Conservation (phyloP, 2,113 vertebrate species). For the Peromyscus maniculatus region DNA sequence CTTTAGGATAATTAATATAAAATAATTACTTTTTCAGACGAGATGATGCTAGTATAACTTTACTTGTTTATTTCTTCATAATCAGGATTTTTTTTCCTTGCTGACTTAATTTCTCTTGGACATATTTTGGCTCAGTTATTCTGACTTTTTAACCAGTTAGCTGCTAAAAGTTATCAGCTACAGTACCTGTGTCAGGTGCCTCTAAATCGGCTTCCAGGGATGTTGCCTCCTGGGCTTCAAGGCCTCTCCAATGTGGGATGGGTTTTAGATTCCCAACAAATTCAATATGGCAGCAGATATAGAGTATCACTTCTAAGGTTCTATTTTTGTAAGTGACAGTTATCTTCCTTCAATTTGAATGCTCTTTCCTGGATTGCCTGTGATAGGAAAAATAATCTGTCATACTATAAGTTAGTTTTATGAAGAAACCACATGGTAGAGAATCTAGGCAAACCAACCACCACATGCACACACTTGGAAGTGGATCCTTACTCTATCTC, state of each 20-base stretch:
- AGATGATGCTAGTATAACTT: not conserved
- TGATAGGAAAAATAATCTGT: not conserved
- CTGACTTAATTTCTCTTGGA: not conserved
- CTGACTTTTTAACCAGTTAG: not conserved
- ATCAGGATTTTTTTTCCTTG: not conserved
- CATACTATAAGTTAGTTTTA: not conserved
- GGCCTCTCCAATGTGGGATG: not conserved
- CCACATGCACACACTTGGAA: not conserved
- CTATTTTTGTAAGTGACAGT: not conserved
- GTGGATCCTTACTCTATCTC: not conserved
- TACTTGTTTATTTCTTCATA: conserved; percentile 1
- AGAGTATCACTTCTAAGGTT: not conserved
- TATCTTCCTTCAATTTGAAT: not conserved
- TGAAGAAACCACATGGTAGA: not conserved
- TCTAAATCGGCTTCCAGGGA: not conserved
- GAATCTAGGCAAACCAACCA: not conserved
- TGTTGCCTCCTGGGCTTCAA: not conserved
- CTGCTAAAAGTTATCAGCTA: not conserved
- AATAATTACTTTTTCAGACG: not conserved
- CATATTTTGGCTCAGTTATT: conserved; percentile 50
- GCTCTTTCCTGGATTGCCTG: not conserved
- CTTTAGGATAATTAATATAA: not conserved
- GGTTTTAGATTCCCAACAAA: conserved; percentile 24
- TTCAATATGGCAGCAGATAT: not conserved
- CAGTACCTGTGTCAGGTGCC: not conserved